Conservation (phyloP, 2,888 invertebrate genomes). For the Disparrhopalites patrizii region DNA sequence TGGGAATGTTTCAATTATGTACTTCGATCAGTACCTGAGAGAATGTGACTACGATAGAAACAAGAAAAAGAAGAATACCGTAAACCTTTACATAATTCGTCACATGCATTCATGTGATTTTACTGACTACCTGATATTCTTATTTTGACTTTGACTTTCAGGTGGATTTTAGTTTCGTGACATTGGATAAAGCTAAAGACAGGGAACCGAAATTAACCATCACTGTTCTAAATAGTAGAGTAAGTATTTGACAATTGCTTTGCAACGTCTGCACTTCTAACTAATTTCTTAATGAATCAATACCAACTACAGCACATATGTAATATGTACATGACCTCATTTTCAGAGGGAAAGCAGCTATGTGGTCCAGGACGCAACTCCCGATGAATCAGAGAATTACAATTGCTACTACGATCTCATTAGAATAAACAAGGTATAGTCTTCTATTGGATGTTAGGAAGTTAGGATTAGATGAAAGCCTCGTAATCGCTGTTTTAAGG, state of each 20-base stretch:
- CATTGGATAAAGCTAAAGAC: constrained; percentile 9
- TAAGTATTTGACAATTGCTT: background rate
- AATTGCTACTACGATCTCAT: constrained; percentile 33
- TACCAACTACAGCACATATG: background rate
- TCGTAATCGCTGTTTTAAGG: too few species aligned
- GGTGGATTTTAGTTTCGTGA: constrained; percentile 21
- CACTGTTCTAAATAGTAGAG: background rate
- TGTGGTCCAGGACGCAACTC: constrained; percentile 14
- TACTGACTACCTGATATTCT: background rate
- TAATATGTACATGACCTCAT: background rate
- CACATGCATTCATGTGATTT: background rate
- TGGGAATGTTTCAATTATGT: constrained; percentile 38
- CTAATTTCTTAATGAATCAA: background rate
- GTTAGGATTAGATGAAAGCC: too few species aligned
- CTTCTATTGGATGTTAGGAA: too few species aligned
- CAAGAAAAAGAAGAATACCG: constrained; percentile 43
- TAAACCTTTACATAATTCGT: constrained; percentile 24
- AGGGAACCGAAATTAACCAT: background rate
- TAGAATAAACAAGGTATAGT: constrained; percentile 41
- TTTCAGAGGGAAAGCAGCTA: background rate
- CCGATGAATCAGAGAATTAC: constrained; percentile 30
- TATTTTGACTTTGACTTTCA: background rate
- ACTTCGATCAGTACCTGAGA: constrained; percentile 44
- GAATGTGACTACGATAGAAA: constrained; percentile 48
- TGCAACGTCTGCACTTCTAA: constrained; percentile 24